Percentiles rank a stretch among this genome's conserved stretches.
These are phyloP conservation scores for Eclectus roratus DNA, from an alignment of 2,113 vertebrate genomes.

Conservation along the genomic window DNA sequence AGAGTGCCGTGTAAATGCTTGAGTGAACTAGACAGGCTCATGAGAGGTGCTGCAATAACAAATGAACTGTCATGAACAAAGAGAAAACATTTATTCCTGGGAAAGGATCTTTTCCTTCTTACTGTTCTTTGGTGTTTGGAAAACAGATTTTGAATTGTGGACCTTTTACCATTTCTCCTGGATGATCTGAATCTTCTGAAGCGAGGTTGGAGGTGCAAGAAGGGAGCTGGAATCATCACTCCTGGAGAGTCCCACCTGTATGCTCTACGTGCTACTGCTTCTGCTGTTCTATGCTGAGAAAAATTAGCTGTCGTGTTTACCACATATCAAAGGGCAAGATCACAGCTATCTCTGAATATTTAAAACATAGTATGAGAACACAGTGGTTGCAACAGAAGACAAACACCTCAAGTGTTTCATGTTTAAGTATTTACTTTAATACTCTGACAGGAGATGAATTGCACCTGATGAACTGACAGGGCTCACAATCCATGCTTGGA, in stretches of 20 bases:
- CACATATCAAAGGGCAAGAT: neutral
- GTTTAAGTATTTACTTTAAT: neutral
- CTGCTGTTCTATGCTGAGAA: neutral
- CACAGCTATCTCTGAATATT: neutral
- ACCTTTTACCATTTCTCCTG: neutral
- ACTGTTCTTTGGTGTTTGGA: neutral
- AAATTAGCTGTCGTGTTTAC: neutral
- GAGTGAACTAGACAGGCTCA: neutral
- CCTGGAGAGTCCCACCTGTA: neutral
- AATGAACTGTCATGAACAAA: neutral
- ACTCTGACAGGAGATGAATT: neutral
- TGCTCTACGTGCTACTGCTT: neutral
- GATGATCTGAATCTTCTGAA: neutral
- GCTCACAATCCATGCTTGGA: neutral
- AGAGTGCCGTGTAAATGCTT: neutral
- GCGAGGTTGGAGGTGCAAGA: neutral
- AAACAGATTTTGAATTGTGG: neutral
- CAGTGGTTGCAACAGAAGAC: neutral
- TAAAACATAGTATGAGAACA: neutral
- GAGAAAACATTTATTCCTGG: neutral
- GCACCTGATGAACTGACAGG: neutral
- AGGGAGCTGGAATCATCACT: neutral
- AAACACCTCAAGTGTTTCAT: neutral
- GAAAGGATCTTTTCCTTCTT: neutral
- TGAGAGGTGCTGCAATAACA: neutral